Conservation (phyloP, 2,888 invertebrate genomes). For the Agrilus cyanescens region DNA sequence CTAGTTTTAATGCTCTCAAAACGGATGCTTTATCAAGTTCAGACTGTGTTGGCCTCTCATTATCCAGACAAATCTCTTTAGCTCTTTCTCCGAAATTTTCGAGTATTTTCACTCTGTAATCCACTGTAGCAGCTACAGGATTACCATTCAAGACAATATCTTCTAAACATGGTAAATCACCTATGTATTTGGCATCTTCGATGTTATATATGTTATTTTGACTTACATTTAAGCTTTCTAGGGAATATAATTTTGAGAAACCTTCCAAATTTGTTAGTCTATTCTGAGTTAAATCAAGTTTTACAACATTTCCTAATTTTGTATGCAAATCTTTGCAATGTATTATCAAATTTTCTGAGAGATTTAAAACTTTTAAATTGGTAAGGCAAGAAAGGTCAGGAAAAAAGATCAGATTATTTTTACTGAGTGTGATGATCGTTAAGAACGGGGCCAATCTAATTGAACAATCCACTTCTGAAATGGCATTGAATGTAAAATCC, state of each 20-base stretch:
- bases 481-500: constrained; percentile 69
- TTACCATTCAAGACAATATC: constrained; percentile 80
- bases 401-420: constrained; percentile 65
- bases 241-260: constrained; percentile 72
- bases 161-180: constrained; percentile 76
- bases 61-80: constrained; percentile 75
- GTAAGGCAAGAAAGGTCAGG: constrained; percentile 69
- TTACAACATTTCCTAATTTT: constrained; percentile 79
- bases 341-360: constrained; percentile 68
- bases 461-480: constrained; percentile 67
- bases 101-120: constrained; percentile 83
- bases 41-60: constrained; percentile 72
- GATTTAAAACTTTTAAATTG: constrained; percentile 59
- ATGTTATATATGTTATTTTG: constrained; percentile 73
- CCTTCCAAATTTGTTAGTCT: constrained; percentile 58
- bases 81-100: constrained; percentile 78
- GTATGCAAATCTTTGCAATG: constrained; percentile 68
- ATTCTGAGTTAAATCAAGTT: constrained; percentile 77
- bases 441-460: constrained; percentile 65
- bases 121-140: constrained; percentile 73
- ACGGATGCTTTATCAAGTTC: constrained; percentile 89
- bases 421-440: constrained; percentile 58
- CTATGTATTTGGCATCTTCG: constrained; percentile 68
- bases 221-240: constrained; percentile 76
- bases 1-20: constrained; percentile 72